Base-by-base conservation (phyloP, 1,140 invertebrate genomes). In the Pseudoatta argentina region DNA sequence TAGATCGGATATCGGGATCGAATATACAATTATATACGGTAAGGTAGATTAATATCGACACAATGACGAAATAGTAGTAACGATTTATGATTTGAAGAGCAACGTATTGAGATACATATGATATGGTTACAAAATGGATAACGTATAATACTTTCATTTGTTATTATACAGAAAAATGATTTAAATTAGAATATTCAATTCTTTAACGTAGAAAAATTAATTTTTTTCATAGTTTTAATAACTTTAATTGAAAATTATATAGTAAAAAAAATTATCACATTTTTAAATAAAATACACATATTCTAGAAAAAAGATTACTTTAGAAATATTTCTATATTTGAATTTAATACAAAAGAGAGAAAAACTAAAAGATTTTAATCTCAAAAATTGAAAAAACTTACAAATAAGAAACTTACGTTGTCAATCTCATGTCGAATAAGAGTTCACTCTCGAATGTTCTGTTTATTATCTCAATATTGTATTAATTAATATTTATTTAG, bases 11-110 rank as follows among this genome's bases (percentile, higher is more conserved):
- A 76, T 86, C 21, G 44, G 51, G 39, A 24, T 61, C 67, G 16
- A 85, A 89, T 85, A 59, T 78, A 78, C n/a, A 81, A 55, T 69
- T 69, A 81, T 21, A 24, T 79, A 48, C 24, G 3, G 7, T 59
- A 73, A 73, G 55, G 63, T 61, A 4, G 69, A 2, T 83, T 67
- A 83, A 75, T 75, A 83, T n/a, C 69, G 69, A 73, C 55, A 72
- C 34, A 73, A 24, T 57, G 67, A 82, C 34, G 16, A 7, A 71
- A 21, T 71, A 48, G 14, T 12, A 30, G 34, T 34, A 14, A 44
- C 14, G 7, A 79, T 79, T 55, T 53, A 67, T 34, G 1, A 71
- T 57, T 57, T 71, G 16, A 72, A 59, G 16, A 81, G 59, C 53
- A 79, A 44, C 21, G 14, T 18, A 2, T 44, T 57, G 34, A 79